Evolutionary conservation across 2,797 vertebrate genomes (phyloP), one percentile per base, ranked within the genome.

Genomic region (Sebastes nivosus): DNA sequence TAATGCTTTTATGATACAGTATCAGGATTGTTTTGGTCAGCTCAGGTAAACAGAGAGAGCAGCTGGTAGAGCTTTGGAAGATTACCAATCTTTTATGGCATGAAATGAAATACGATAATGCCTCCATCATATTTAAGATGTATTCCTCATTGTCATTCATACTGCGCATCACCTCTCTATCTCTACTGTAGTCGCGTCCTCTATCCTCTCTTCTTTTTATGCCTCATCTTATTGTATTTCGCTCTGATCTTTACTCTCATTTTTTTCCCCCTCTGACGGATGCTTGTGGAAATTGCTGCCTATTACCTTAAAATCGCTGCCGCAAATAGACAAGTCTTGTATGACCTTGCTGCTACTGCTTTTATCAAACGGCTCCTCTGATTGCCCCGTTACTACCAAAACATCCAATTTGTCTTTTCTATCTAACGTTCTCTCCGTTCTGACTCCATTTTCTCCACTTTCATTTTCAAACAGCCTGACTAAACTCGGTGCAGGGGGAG

Each of bases 341-440:
- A n/a, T 87, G 87, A 89, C 84, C 89, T 92, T 86, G 82, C 78
- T 67, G 72, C 80, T 54, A 12, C 54, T 52, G 72, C 80, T 81
- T 88, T 91, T 82, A 83, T 88, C 86, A 86, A 76, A 77, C 68
- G 6, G 38, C 76, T 82, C 38, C 65, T 81, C 73, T 68, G 63
- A 83, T 87, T 73, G 63, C 67, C 73, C 67, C 4, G 27, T 84
- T 75, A 69, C 72, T 52, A 55, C 75, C 72, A 75, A 86, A 89
- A 84, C 86, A 84, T 85, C 88, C 75, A 85, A 82, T 88, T 89
- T 83, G 71, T 90, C 72, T 81, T 80, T 69, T 81, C 73, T 66
- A 30, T 80, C 57, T 36, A 77, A 78, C 2, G 0, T 61, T 79
- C 67, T 82, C 46, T 61, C 86, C 57, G 38, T 77, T 83, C 67